phyloP scores from a whole-genome alignment of 2,113 vertebrate species.

The Pavo muticus region DNA sequence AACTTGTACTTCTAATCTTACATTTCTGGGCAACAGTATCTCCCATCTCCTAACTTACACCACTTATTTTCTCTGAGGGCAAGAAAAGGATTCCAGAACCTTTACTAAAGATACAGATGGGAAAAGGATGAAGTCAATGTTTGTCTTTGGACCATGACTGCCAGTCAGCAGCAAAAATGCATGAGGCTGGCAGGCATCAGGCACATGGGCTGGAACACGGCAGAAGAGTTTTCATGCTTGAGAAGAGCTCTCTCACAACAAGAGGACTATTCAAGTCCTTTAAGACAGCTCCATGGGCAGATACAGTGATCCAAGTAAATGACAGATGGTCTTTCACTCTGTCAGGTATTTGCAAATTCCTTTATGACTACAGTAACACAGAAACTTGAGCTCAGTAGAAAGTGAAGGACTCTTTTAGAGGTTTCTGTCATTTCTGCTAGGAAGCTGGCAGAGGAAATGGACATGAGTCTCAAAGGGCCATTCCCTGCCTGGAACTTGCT shows the following conservation, averaged over 20 bases:
- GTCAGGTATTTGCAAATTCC: neutral
- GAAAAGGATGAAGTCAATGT: neutral
- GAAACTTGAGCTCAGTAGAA: neutral
- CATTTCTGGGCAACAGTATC: neutral
- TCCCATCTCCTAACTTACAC: neutral
- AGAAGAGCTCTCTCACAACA: neutral
- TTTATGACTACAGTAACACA: fast-evolving
- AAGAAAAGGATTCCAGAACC: neutral
- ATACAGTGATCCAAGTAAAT: neutral
- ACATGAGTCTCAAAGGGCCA: neutral
- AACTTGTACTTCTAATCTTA: neutral
- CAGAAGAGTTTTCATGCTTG: neutral
- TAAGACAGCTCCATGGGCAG: neutral
- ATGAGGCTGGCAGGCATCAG: neutral
- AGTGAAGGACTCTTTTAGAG: neutral
- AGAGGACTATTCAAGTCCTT: neutral
- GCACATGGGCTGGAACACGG: fast-evolving
- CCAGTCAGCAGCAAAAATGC: neutral
- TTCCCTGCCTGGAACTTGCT: neutral
- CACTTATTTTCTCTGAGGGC: neutral
- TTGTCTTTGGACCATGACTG: neutral
- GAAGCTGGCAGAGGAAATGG: neutral
- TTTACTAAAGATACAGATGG: neutral
- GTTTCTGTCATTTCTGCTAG: neutral
- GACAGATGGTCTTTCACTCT: neutral